phyloP scores from a whole-genome alignment of 2,888 invertebrate species.

The Linnaemya vulpina region DNA sequence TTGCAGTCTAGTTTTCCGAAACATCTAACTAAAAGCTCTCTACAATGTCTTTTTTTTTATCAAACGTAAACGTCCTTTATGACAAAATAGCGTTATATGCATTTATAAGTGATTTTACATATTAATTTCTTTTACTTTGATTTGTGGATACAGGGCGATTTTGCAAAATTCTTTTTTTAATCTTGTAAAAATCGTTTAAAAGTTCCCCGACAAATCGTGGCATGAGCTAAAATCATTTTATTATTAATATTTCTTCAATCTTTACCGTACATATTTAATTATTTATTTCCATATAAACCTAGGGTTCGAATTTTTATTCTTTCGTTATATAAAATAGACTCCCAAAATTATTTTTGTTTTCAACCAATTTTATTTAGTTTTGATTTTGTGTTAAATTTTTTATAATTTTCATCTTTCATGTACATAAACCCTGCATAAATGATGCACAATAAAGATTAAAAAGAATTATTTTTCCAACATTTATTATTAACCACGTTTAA shows the following conservation, averaged over 20 bases:
- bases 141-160: conserved; percentile 35
- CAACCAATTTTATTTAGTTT: conserved; percentile 2
- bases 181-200: conserved; percentile 27
- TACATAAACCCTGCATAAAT: too few relatives aligned
- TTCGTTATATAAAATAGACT: background rate
- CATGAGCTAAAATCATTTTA: conserved; percentile 20
- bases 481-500: too few relatives aligned
- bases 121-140: conserved; percentile 23
- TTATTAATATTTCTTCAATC: conserved; percentile 4
- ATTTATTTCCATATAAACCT: background rate
- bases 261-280: background rate
- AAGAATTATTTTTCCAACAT: too few relatives aligned
- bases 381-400: background rate
- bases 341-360: conserved; percentile 11
- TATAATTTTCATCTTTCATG: background rate
- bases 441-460: too few relatives aligned
- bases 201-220: conserved; percentile 16
- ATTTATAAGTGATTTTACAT: conserved; percentile 20
- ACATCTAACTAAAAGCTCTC: conserved; percentile 16
- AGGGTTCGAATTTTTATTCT: conserved; percentile 9
- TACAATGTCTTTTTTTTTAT: conserved; percentile 13
- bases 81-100: conserved; percentile 34
- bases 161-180: background rate
- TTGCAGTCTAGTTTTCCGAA: background rate
- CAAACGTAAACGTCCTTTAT: conserved; percentile 30